Evolutionary conservation across 2,888 invertebrate genomes (phyloP).

Genomic region (Andrena dorsata): DNA sequence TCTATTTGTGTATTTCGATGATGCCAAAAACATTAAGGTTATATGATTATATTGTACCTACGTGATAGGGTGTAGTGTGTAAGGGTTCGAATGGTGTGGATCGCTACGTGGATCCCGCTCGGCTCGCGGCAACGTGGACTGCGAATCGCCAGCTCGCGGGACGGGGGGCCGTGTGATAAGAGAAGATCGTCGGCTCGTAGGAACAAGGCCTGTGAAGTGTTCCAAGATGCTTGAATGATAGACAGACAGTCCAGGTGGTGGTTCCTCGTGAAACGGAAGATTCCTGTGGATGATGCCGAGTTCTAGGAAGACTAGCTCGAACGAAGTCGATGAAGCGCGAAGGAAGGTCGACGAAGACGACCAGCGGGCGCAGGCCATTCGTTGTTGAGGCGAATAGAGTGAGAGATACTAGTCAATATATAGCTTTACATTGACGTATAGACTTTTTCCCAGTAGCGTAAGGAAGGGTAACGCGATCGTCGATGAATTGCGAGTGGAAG

Average conservation of each 20-base stretch:
- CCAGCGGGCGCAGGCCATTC: conserved; percentile 72
- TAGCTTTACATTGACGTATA: conserved; percentile 84
- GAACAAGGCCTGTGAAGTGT: not conserved
- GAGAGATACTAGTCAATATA: conserved; percentile 84
- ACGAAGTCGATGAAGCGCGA: conserved; percentile 1
- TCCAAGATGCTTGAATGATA: not conserved
- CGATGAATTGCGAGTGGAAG: conserved; percentile 28
- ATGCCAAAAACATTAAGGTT: conserved; percentile 86
- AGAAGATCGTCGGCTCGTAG: not conserved
- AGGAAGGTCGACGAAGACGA: not conserved
- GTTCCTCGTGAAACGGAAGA: too few relatives aligned
- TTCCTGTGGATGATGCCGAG: not conserved
- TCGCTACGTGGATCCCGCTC: not conserved
- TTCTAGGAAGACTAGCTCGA: not conserved
- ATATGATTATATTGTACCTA: conserved; percentile 77
- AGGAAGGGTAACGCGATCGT: conserved; percentile 52
- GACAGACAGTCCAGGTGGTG: too few relatives aligned
- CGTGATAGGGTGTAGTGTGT: conserved; percentile 75
- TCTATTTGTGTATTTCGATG: conserved; percentile 89
- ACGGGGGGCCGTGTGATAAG: not conserved
- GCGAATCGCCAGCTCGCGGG: not conserved
- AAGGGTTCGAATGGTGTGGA: conserved; percentile 56
- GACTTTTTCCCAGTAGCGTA: conserved; percentile 69
- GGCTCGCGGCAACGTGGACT: not conserved
- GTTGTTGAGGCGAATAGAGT: conserved; percentile 77